Base-by-base conservation (phyloP, 1,140 invertebrate genomes). In the Drosophila kurseongensis region DNA sequence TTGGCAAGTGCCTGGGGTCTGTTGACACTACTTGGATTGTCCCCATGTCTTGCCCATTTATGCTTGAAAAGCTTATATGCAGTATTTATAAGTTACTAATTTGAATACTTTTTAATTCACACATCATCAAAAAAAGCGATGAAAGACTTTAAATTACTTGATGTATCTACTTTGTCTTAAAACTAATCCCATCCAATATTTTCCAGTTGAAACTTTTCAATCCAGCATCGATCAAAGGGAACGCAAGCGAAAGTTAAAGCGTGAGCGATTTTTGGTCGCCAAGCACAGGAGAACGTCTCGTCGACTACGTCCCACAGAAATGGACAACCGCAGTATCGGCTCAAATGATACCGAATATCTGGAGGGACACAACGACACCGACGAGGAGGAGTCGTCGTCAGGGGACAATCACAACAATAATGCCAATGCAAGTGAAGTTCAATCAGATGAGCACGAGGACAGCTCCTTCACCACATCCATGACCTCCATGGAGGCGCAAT, bases 401-500 rank as follows among this genome's bases (percentile, higher is more conserved):
- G 40, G 12, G 0, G 44, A 63, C 16, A 41, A 50, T 38, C 16
- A 42, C 12, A 55, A 47, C 14, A 42, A 40, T 38, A 65, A 51
- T 38, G 50, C 38, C 13, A 56, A 18, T 16, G 62, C 55, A 16
- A 50, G n/a, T 10, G 32, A 35, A 50, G 5, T 44, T 9, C 40
- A 18, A 5, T 32, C 12, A 3, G 62, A 67, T 1, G 60, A 65
- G 5, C 27, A 10, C 5, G 48, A 13, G 5, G 60, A 59, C 32
- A 29, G 29, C n/a, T 65, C 47, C 60, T 52, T 29, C 18, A 38
- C 38, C 47, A 58, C 71, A 5, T 88, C 83, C 13, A 73, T 82
- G 42, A 79, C 83, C 38, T 86, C 83, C 1, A 88, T 88, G 83
- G 83, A 88, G 72, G 82, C 83, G 9, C 83, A 86, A 45, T n/a